These are phyloP conservation scores for Trachurus trachurus DNA, from an alignment of 2,797 vertebrate species.

Conservation along the genomic window DNA sequence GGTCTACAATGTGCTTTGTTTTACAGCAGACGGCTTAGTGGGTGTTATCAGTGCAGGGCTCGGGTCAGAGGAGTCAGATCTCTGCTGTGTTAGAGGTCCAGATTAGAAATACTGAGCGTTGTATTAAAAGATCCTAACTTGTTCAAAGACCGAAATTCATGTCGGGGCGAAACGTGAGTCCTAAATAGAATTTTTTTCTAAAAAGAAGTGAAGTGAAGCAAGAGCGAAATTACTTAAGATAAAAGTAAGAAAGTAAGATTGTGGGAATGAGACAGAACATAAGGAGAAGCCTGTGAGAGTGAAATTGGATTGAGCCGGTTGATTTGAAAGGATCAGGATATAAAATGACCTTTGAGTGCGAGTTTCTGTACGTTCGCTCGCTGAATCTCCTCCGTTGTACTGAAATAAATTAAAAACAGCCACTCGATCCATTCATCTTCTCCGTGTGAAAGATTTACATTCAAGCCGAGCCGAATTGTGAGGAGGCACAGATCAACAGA, in stretches of 20 bases:
- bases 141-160: slow-evolving; percentile 36
- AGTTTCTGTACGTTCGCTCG: not conserved
- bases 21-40: slow-evolving; percentile 13
- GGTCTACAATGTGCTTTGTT: slow-evolving; percentile 10
- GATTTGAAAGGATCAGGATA: slow-evolving; percentile 32
- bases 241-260: slow-evolving; percentile 15
- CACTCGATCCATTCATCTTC: slow-evolving; percentile 11
- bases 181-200: not conserved
- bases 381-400: not conserved
- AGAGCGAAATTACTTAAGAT: slow-evolving; percentile 35
- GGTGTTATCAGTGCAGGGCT: slow-evolving; percentile 46
- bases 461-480: not conserved
- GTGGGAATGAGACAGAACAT: slow-evolving; percentile 10
- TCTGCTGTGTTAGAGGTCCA: slow-evolving; percentile 23
- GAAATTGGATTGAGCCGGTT: slow-evolving; percentile 10
- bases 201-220: slow-evolving; percentile 15
- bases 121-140: slow-evolving; percentile 47
- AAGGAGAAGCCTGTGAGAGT: not conserved
- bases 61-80: slow-evolving; percentile 53
- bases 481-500: not conserved
- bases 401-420: slow-evolving; percentile 23
- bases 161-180: slow-evolving; percentile 32
- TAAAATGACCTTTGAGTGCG: slow-evolving; percentile 22
- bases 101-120: slow-evolving; percentile 47
- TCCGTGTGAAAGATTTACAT: slow-evolving; percentile 14